phyloP scores from a whole-genome alignment of 2,888 invertebrate species.

The Epinotia nisella region DNA sequence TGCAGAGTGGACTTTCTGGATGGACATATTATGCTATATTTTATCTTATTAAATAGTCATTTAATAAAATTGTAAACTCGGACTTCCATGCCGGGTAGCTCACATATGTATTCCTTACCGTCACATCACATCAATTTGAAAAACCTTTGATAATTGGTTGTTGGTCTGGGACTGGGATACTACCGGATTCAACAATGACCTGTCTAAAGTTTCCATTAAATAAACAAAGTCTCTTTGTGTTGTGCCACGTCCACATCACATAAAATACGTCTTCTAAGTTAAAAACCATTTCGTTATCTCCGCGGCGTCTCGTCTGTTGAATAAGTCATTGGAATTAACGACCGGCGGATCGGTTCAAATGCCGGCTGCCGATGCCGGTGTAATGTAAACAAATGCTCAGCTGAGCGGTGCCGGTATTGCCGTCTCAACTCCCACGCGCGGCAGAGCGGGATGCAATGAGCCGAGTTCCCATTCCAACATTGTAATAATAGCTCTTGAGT shows the following conservation, averaged over 20 bases:
- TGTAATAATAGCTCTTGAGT: background rate
- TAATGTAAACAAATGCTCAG: slow-evolving; percentile 15
- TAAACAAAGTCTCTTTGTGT: too few species aligned
- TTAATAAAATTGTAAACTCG: too few species aligned
- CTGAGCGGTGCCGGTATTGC: slow-evolving; percentile 18
- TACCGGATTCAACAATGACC: too few species aligned
- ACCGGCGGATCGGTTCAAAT: background rate
- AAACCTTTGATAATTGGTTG: too few species aligned
- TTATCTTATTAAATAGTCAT: too few species aligned
- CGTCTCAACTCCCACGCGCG: background rate
- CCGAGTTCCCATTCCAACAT: background rate
- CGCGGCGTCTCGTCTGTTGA: background rate
- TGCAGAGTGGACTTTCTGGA: too few species aligned
- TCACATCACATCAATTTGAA: too few species aligned
- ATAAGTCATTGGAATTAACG: slow-evolving; percentile 4
- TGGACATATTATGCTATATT: too few species aligned
- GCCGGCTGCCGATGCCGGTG: background rate
- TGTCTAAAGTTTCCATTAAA: too few species aligned
- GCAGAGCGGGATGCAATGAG: background rate
- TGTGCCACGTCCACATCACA: background rate
- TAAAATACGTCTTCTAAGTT: background rate
- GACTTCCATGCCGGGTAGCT: too few species aligned
- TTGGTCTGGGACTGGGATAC: too few species aligned
- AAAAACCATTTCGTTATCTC: background rate
- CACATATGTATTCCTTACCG: too few species aligned